Base-by-base conservation (phyloP, 1,140 invertebrate species). In the Drosophila varians region DNA sequence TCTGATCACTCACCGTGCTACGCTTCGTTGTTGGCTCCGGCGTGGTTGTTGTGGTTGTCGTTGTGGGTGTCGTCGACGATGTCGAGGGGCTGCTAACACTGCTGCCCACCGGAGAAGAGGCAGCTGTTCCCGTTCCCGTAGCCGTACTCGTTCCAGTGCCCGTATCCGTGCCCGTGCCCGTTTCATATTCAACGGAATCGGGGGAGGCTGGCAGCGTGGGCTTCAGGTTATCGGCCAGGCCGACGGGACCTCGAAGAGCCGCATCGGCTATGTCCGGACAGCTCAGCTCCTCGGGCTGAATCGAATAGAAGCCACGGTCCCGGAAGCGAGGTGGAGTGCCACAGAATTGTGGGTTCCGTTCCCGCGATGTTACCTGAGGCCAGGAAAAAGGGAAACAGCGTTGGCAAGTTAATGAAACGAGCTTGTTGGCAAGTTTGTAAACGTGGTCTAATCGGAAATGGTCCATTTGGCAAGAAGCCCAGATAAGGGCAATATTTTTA, bases 331-430 rank as follows among this genome's bases (percentile, higher is more conserved):
- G 92, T 2, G 97, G 97, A 72, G 94, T 95, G 6, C 97, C 97
- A 82, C 97, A 98, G 92, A 98, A 98, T 91, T 98, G 97, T 9
- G 97, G 97, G 92, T 97, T 97, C 79, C 96, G 93, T 92, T 98
- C 97, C 34, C 97, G 93, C 68, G 96, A 97, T 1, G 97, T 98
- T 3, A 91, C 89, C 89, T 90, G 45, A 2, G 47, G 42, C 34
- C 8, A n/a, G 5, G 8, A 4, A 1, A 9, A 19, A 3, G 7
- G 7, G n/a, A 54, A 36, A 16, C 3, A 51, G 21, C 51, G 45
- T 64, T 40, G 55, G 25, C 4, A 14, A 36, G 31, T 68, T 26
- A 25, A 36, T 45, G 31, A 53, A 52, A 38, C 49, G 38, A 55
- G 18, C 34, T n/a, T 31, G 51, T 49, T 19, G n/a, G 36, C 28